A percentile compares a stretch with the other conserved stretches of the same genome.
Evolutionary conservation across 92 coral and sea anemone genomes (phyloP).

Genomic region (Zoanthus gigantus): DNA sequence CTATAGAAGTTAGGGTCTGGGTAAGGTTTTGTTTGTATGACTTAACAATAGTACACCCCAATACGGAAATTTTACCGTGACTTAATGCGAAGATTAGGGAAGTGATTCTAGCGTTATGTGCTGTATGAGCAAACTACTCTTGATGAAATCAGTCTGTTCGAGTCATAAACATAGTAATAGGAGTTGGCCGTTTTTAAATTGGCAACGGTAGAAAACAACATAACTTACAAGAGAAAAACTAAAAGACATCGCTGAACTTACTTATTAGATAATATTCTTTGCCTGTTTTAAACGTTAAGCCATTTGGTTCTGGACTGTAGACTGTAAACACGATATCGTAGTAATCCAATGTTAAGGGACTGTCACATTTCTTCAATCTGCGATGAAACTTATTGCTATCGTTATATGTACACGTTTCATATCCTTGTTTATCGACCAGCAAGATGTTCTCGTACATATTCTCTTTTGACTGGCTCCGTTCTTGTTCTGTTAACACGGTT

Average conservation of each 20-base stretch:
- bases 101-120: no score
- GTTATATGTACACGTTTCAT: conserved; percentile 14
- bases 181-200: no score
- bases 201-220: no score
- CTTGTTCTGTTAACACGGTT: not conserved
- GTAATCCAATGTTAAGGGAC: not conserved
- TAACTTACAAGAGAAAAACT: no score
- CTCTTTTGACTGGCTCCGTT: not conserved
- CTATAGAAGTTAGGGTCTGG: no score
- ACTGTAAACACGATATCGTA: not conserved
- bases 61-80: no score
- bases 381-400: not conserved
- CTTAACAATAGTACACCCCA: no score
- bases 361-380: not conserved
- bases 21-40: no score
- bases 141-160: no score
- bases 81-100: no score
- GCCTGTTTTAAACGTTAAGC: not conserved
- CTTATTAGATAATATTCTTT: conserved; percentile 17
- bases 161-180: no score
- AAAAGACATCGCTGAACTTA: not conserved
- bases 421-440: conserved; percentile 24
- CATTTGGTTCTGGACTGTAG: not conserved
- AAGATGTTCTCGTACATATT: conserved; percentile 27
- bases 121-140: no score